phyloP scores from a whole-genome alignment of 1,140 invertebrate genomes.

The Heterodera schachtii region DNA sequence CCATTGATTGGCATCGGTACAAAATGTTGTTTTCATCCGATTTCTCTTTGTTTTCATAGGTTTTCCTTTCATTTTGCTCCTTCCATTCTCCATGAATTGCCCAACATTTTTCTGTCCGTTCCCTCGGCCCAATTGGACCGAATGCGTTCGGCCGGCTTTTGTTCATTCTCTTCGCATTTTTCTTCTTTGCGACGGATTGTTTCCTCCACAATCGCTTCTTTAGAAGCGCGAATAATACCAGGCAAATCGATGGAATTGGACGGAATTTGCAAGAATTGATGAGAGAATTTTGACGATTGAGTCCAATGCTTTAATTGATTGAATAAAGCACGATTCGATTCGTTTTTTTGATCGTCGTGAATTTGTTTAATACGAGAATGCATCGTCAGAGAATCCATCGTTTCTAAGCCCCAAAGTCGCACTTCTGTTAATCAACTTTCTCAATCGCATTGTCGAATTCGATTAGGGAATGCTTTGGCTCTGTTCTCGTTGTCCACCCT shows the following conservation, averaged over 20 bases:
- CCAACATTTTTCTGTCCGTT: slow-evolving; percentile 10
- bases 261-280: slow-evolving; percentile 1
- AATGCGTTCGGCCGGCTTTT: background rate
- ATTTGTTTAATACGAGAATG: too few relatives aligned
- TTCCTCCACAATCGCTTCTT: slow-evolving; percentile 16
- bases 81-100: slow-evolving; percentile 19
- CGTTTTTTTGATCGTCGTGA: too few relatives aligned
- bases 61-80: slow-evolving; percentile 29
- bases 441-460: too few relatives aligned
- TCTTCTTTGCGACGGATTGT: slow-evolving; percentile 19
- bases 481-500: too few relatives aligned
- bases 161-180: slow-evolving; percentile 18
- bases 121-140: background rate
- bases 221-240: slow-evolving; percentile 26
- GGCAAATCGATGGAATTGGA: slow-evolving; percentile 8
- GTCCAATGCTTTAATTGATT: too few relatives aligned
- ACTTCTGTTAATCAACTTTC: too few relatives aligned
- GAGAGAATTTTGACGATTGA: background rate
- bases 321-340: too few relatives aligned
- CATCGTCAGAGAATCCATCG: too few relatives aligned
- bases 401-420: too few relatives aligned
- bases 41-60: slow-evolving; percentile 3
- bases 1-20: slow-evolving; percentile 31
- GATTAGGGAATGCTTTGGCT: too few relatives aligned
- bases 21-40: slow-evolving; percentile 6